A percentile compares a stretch with the other conserved stretches of the same genome.
Evolutionary conservation across 2,888 invertebrate species (phyloP).

Genomic region (Andrena camellia): DNA sequence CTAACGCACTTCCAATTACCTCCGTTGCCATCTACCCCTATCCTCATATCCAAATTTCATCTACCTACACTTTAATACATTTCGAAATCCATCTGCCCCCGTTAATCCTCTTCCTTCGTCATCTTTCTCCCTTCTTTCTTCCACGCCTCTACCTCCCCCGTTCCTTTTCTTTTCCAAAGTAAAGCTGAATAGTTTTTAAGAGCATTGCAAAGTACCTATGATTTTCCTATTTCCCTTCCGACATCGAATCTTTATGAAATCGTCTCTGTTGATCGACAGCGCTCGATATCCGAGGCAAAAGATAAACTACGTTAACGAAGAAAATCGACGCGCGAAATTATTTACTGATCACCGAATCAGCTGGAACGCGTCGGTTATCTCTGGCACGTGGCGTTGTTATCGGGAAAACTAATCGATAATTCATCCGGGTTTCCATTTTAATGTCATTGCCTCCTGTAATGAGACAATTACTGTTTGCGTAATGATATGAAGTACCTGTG

Average conservation of each 20-base stretch:
- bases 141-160: too few relatives aligned
- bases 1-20: too few relatives aligned
- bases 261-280: neutral
- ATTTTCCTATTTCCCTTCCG: neutral
- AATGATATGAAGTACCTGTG: constrained; percentile 46
- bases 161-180: too few relatives aligned
- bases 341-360: constrained; percentile 38
- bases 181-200: too few relatives aligned
- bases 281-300: neutral
- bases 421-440: constrained; percentile 32
- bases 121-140: too few relatives aligned
- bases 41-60: too few relatives aligned
- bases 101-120: too few relatives aligned
- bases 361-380: constrained; percentile 3
- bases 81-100: too few relatives aligned
- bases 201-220: too few relatives aligned
- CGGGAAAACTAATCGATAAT: constrained; percentile 38
- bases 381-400: constrained; percentile 13
- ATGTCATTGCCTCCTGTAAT: constrained; percentile 8
- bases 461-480: constrained; percentile 33
- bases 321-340: constrained; percentile 33
- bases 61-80: too few relatives aligned
- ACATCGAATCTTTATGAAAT: neutral
- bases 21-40: too few relatives aligned
- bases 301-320: constrained; percentile 3